phyloP scores from a whole-genome alignment of 2,113 vertebrate species.

The Blennius ocellaris region DNA sequence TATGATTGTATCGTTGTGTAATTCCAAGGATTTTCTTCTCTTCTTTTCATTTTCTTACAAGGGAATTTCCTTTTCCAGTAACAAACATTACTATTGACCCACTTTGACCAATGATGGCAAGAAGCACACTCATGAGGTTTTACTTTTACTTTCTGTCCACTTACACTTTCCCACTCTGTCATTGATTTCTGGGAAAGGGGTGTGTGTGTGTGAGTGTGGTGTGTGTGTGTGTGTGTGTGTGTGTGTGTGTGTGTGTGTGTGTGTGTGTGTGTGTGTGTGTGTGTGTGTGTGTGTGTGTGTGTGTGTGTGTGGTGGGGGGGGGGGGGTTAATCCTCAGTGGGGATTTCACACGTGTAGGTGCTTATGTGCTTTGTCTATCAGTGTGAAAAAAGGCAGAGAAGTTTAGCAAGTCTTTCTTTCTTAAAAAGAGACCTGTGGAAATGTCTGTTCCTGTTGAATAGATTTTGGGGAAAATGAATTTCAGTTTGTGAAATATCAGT shows the following conservation, averaged over 20 bases:
- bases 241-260: too few species aligned
- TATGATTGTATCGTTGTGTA: constrained; percentile 22
- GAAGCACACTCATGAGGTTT: background rate
- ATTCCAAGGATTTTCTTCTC: background rate
- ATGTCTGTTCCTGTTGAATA: background rate
- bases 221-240: too few species aligned
- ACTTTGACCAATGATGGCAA: background rate
- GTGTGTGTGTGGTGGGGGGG: too few species aligned
- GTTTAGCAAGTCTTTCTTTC: background rate
- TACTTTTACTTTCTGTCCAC: constrained; percentile 58
- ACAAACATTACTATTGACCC: constrained; percentile 4
- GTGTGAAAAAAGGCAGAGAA: background rate
- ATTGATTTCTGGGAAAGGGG: constrained; percentile 2
- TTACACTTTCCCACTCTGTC: constrained; percentile 2
- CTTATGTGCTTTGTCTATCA: background rate
- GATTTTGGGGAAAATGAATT: too few species aligned
- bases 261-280: too few species aligned
- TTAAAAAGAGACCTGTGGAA: background rate
- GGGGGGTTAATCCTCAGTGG: constrained; percentile 16
- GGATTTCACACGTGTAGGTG: constrained; percentile 19
- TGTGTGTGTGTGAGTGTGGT: too few species aligned
- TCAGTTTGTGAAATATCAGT: constrained; percentile 28
- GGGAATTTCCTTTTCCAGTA: background rate
- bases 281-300: too few species aligned
- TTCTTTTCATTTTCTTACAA: too few species aligned